Conservation (phyloP, 1,140 invertebrate genomes). For the Drosophila repleta region DNA sequence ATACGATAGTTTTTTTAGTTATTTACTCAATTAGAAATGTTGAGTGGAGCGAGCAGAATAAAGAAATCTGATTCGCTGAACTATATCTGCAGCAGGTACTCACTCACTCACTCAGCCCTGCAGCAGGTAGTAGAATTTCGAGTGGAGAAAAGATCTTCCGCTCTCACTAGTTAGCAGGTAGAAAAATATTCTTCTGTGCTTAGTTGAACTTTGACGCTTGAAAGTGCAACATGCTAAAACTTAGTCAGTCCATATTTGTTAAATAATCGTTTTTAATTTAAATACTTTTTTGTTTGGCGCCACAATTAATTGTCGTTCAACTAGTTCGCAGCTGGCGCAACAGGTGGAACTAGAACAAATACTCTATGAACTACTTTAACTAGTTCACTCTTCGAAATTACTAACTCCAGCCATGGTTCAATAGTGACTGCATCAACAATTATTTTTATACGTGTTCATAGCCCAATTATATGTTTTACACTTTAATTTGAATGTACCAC, state of each 20-base stretch:
- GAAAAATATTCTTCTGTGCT: too few species aligned
- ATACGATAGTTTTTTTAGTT: too few species aligned
- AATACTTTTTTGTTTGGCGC: neutral
- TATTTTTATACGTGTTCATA: constrained; percentile 73
- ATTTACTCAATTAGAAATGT: too few species aligned
- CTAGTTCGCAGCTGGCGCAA: neutral
- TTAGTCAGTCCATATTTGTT: too few species aligned
- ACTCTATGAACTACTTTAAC: neutral
- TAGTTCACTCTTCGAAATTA: neutral
- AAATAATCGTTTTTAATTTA: neutral
- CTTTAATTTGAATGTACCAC: constrained; percentile 47
- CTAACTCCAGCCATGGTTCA: constrained; percentile 28
- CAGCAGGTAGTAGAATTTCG: too few species aligned
- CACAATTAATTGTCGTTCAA: neutral
- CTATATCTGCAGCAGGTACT: too few species aligned
- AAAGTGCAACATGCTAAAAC: too few species aligned
- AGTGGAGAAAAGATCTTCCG: too few species aligned
- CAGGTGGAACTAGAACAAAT: neutral
- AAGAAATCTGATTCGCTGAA: neutral
- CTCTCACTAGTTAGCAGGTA: too few species aligned
- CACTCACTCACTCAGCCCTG: too few species aligned
- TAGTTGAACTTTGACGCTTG: too few species aligned
- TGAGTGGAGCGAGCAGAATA: neutral
- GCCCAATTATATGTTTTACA: constrained; percentile 32
- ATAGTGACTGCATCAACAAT: constrained; percentile 46